phyloP scores from a whole-genome alignment of 2,888 invertebrate genomes.

The Rhamnusium bicolor region DNA sequence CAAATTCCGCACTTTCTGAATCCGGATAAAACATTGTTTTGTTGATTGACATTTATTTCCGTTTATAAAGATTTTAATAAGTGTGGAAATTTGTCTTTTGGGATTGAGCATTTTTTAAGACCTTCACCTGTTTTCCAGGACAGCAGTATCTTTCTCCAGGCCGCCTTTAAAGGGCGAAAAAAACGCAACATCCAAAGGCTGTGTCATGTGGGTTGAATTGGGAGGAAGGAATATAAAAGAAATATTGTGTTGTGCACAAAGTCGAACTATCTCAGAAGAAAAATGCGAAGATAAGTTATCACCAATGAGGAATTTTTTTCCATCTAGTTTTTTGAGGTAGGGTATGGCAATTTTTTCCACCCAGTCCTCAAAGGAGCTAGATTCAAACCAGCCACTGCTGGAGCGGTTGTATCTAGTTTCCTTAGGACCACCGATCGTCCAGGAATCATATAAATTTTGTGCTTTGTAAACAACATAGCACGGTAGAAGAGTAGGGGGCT shows the following conservation, averaged over 20 bases:
- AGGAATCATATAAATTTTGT: background rate
- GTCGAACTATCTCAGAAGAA: conserved; percentile 6
- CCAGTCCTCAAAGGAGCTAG: conserved; percentile 28
- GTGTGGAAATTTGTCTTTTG: conserved; percentile 18
- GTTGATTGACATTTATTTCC: background rate
- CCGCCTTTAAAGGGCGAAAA: conserved; percentile 27
- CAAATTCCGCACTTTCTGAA: background rate
- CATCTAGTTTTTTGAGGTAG: conserved; percentile 10
- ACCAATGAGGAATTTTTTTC: conserved; percentile 27
- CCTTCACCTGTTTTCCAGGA: conserved; percentile 15
- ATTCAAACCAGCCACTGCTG: conserved; percentile 2
- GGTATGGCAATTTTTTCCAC: conserved; percentile 19
- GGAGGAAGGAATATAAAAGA: conserved; percentile 31
- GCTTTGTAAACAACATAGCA: background rate
- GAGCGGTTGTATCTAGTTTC: background rate
- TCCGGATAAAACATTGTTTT: background rate
- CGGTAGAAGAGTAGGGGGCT: too few species aligned
- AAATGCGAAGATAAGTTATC: conserved; percentile 6
- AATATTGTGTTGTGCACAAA: conserved; percentile 13
- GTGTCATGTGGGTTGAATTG: conserved; percentile 25
- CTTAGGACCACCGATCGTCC: background rate
- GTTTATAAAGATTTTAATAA: background rate
- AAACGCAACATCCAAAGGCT: conserved; percentile 18
- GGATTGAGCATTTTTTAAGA: conserved; percentile 18
- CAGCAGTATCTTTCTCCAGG: conserved; percentile 14